These are phyloP conservation scores for Philhelius pedissequus DNA, from an alignment of 2,888 invertebrate species.

Conservation along the genomic window DNA sequence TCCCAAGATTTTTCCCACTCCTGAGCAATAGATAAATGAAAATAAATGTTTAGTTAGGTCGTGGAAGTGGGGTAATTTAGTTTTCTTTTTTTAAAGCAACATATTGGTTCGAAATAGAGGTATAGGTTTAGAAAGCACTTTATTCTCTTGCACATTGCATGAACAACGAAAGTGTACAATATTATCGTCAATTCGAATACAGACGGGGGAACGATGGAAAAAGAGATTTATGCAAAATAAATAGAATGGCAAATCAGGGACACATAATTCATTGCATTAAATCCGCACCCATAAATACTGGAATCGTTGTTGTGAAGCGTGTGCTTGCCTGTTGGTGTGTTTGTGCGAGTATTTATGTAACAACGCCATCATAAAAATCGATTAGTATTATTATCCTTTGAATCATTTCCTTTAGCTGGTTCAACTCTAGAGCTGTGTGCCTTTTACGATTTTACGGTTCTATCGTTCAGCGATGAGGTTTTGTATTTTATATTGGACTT, in stretches of 20 bases:
- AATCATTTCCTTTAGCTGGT: slow-evolving; percentile 56
- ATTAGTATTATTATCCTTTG: slow-evolving; percentile 71
- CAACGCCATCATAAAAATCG: slow-evolving; percentile 72
- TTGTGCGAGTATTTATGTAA: slow-evolving; percentile 35
- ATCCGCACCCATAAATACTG: slow-evolving; percentile 72
- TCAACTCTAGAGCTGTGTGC: slow-evolving; percentile 10
- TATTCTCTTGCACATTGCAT: slow-evolving; percentile 9
- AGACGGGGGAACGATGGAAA: not conserved
- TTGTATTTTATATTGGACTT: slow-evolving; percentile 33
- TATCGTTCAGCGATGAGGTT: slow-evolving; percentile 23
- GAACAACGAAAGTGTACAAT: not conserved
- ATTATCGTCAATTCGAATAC: too few species aligned
- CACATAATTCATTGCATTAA: slow-evolving; percentile 74
- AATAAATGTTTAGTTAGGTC: not conserved
- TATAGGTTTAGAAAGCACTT: slow-evolving; percentile 18
- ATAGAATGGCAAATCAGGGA: slow-evolving; percentile 68
- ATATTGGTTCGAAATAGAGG: slow-evolving; percentile 9
- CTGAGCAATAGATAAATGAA: slow-evolving; percentile 68
- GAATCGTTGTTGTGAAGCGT: slow-evolving; percentile 47
- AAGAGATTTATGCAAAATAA: slow-evolving; percentile 65
- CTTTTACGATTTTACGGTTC: too few species aligned
- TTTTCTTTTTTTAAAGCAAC: not conserved
- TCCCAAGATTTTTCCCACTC: slow-evolving; percentile 75
- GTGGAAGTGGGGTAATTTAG: slow-evolving; percentile 6
- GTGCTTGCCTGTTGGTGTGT: slow-evolving; percentile 19